Conservation (phyloP, 1,140 invertebrate species). For the Globodera ellingtonae region DNA sequence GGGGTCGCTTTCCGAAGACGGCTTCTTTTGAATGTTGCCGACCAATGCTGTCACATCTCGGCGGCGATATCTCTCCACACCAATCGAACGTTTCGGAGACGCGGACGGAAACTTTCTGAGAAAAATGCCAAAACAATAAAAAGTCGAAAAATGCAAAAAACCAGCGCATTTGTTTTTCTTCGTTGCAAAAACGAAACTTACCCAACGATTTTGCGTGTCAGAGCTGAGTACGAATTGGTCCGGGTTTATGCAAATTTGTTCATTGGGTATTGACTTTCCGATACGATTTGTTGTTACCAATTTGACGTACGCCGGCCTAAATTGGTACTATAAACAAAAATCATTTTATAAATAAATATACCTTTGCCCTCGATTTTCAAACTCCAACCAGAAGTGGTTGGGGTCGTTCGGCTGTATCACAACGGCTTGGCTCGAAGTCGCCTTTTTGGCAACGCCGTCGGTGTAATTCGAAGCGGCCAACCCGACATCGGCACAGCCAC, state of each 20-base stretch:
- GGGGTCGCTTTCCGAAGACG: not conserved
- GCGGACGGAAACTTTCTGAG: conserved; percentile 18
- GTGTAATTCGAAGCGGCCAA: conserved; percentile 6
- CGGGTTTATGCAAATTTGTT: conserved; percentile 21
- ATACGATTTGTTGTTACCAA: conserved; percentile 15
- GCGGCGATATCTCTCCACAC: not conserved
- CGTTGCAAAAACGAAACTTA: not conserved
- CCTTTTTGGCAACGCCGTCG: conserved; percentile 16
- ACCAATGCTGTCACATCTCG: not conserved
- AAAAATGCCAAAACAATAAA: not conserved
- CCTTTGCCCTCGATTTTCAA: conserved; percentile 30
- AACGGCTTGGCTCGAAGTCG: conserved; percentile 17
- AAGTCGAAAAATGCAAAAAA: too few relatives aligned
- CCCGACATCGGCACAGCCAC: conserved; percentile 3
- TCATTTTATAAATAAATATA: not conserved
- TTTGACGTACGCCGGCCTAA: conserved; percentile 10
- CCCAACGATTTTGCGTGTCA: not conserved
- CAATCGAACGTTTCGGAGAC: conserved; percentile 13
- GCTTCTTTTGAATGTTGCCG: not conserved
- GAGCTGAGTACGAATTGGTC: conserved; percentile 15
- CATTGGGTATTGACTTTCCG: conserved; percentile 11
- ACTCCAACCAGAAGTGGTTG: conserved; percentile 20
- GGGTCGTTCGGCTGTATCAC: conserved; percentile 7
- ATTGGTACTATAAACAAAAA: not conserved
- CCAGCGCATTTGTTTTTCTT: not conserved